Percentiles rank a stretch among this genome's conserved stretches.
phyloP scores from a whole-genome alignment of 1,140 invertebrate genomes.

The Drosophila jambulina region DNA sequence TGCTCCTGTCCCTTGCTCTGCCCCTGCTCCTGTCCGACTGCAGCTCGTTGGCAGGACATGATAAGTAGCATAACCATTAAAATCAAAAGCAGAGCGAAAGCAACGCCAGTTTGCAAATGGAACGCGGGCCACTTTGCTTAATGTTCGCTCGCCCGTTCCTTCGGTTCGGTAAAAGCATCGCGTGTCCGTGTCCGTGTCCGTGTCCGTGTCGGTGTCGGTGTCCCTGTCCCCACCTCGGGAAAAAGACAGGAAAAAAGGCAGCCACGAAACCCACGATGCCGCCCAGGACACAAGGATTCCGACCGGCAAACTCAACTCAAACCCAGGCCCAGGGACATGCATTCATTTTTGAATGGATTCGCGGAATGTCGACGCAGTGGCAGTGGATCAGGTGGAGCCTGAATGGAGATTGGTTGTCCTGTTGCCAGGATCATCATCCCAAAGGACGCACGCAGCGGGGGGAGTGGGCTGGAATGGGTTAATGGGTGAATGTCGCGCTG shows the following conservation, averaged over 20 bases:
- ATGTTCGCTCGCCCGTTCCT: constrained; percentile 43
- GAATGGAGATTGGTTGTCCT: constrained; percentile 39
- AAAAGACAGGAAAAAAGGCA: not conserved
- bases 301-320: constrained; percentile 1
- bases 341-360: constrained; percentile 51
- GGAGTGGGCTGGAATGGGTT: not conserved
- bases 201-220: not conserved
- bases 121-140: constrained; percentile 79
- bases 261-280: not conserved
- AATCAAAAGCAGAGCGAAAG: constrained; percentile 66
- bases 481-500: constrained; percentile 34
- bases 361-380: constrained; percentile 32
- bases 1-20: not conserved
- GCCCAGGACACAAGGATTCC: constrained; percentile 10
- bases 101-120: constrained; percentile 67
- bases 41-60: constrained; percentile 63
- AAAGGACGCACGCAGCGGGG: not conserved
- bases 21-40: not conserved
- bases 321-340: constrained; percentile 31
- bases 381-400: constrained; percentile 43
- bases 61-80: constrained; percentile 81
- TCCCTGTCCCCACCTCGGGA: not conserved
- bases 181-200: constrained; percentile 5
- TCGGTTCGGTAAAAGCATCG: constrained; percentile 57
- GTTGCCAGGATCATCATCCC: not conserved